Percentiles rank a stretch among this genome's conserved stretches.
These are phyloP conservation scores for Drosophila eugracilis DNA, from an alignment of 1,140 invertebrate species.

Conservation along the genomic window DNA sequence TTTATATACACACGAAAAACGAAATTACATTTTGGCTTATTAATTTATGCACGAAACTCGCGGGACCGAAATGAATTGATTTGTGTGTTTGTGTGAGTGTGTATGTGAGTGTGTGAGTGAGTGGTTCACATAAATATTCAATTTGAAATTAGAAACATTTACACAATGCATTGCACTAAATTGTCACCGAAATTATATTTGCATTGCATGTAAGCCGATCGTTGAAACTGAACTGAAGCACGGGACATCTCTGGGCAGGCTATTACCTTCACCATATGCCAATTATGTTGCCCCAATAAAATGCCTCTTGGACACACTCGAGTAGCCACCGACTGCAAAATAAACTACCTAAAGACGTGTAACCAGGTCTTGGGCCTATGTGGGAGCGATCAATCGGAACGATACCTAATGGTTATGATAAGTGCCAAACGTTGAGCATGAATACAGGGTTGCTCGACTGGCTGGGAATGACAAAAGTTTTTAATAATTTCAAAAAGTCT, in stretches of 20 bases:
- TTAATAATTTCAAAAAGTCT: neutral
- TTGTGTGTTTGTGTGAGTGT: no score
- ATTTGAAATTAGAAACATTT: constrained; percentile 23
- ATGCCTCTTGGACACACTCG: constrained; percentile 62
- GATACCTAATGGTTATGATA: constrained; percentile 30
- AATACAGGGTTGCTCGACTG: constrained; percentile 1
- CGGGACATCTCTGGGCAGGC: neutral
- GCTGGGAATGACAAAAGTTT: neutral
- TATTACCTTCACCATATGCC: constrained; percentile 30
- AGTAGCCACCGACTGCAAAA: constrained; percentile 41
- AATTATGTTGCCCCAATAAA: constrained; percentile 61
- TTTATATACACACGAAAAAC: constrained; percentile 39
- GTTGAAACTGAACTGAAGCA: constrained; percentile 34
- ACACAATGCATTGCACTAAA: constrained; percentile 14
- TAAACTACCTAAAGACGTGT: constrained; percentile 17
- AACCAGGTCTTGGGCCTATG: constrained; percentile 14
- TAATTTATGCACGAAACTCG: constrained; percentile 46
- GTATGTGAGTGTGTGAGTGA: no score
- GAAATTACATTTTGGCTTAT: constrained; percentile 48
- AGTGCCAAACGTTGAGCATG: neutral
- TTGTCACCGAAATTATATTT: constrained; percentile 3
- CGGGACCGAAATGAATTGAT: constrained; percentile 39
- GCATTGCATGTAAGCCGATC: constrained; percentile 15
- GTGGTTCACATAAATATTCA: constrained; percentile 16
- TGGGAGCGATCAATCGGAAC: constrained; percentile 48